A percentile compares a stretch with the other conserved stretches of the same genome.
Evolutionary conservation across 2,113 vertebrate species (phyloP).

Genomic region (Proteles cristata): DNA sequence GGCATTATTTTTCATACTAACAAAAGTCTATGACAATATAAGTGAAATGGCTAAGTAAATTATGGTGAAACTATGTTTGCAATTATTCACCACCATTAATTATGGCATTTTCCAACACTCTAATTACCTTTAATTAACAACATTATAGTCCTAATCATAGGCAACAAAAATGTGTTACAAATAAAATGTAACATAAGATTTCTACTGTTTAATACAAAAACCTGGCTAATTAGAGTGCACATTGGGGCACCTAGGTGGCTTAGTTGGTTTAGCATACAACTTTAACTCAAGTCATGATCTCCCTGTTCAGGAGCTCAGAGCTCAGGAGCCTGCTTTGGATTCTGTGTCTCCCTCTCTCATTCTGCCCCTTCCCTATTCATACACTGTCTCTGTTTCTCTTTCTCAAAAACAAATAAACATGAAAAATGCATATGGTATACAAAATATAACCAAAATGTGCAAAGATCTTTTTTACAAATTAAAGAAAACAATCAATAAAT

Average conservation of each 20-base stretch:
- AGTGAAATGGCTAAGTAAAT: not conserved
- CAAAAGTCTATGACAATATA: not conserved
- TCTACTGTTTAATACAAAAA: constrained; percentile 26
- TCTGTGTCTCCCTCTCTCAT: too few species aligned
- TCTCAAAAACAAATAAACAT: not conserved
- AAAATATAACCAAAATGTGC: constrained; percentile 31
- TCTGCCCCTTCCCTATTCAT: too few species aligned
- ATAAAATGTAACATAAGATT: not conserved
- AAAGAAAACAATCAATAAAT: not conserved
- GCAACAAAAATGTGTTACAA: constrained; percentile 22
- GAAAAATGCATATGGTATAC: not conserved
- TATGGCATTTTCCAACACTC: not conserved
- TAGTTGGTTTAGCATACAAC: too few species aligned
- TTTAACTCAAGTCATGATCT: too few species aligned
- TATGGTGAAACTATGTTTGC: not conserved
- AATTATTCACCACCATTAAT: constrained; percentile 9
- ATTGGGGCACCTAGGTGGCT: too few species aligned
- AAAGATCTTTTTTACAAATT: not conserved
- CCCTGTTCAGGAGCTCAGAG: too few species aligned
- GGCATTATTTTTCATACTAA: constrained; percentile 15
- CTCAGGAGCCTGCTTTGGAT: too few species aligned
- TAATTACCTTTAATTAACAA: constrained; percentile 21
- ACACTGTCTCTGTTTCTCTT: too few species aligned
- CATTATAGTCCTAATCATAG: not conserved
- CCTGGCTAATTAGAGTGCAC: not conserved